Evolutionary conservation across 2,888 invertebrate genomes (phyloP).

Genomic region (Podotricha telesiphe): DNA sequence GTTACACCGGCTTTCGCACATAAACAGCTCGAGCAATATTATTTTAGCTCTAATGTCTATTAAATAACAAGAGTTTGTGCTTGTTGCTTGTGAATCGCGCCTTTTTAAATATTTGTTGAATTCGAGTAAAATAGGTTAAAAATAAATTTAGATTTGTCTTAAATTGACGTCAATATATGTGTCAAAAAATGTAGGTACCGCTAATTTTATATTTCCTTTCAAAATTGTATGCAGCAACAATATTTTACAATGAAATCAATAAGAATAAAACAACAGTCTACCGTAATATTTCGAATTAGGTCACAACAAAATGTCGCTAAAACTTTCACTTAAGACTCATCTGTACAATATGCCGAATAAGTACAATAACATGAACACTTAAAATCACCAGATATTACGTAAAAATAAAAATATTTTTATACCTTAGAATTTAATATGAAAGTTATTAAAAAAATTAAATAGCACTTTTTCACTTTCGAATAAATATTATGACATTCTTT

Average conservation of each 20-base stretch:
- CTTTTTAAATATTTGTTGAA: background rate
- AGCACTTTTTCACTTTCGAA: slow-evolving; percentile 27
- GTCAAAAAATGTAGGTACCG: background rate
- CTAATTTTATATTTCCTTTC: background rate
- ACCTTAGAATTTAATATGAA: background rate
- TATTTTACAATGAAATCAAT: slow-evolving; percentile 15
- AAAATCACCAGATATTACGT: background rate
- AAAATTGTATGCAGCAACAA: slow-evolving; percentile 3
- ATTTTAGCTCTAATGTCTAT: slow-evolving; percentile 7
- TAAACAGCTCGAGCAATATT: slow-evolving; percentile 5
- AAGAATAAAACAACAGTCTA: slow-evolving; percentile 6
- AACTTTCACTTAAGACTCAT: slow-evolving; percentile 28
- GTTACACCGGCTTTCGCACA: slow-evolving; percentile 21
- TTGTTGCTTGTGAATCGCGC: no score
- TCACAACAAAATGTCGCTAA: slow-evolving; percentile 26
- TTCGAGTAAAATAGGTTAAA: no score
- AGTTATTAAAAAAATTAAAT: background rate
- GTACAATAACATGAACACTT: slow-evolving; percentile 17
- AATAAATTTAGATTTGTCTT: background rate
- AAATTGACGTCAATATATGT: background rate
- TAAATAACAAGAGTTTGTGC: background rate
- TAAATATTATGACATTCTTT: slow-evolving; percentile 24
- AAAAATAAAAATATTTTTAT: background rate
- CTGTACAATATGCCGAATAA: slow-evolving; percentile 17
- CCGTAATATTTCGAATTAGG: slow-evolving; percentile 16